phyloP scores from a whole-genome alignment of 2,797 vertebrate species.

The Sebastes oblongus region DNA sequence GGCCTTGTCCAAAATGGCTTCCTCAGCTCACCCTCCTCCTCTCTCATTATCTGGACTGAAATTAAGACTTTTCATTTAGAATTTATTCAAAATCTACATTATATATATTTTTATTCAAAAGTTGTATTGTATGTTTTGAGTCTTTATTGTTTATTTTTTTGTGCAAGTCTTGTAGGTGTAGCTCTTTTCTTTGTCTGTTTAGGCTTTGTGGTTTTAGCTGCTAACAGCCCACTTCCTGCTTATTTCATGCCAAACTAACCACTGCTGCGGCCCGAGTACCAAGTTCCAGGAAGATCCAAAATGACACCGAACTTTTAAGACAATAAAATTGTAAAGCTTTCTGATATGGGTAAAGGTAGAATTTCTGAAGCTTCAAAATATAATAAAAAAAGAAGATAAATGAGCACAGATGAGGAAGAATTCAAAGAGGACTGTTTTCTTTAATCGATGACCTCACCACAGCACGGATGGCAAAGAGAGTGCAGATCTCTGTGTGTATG shows the following conservation, averaged over 20 bases:
- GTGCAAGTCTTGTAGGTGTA: background rate
- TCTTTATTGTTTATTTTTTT: background rate
- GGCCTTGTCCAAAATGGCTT: background rate
- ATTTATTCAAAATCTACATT: background rate
- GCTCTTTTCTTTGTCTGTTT: conserved; percentile 20
- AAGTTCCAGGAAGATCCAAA: background rate
- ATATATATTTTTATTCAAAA: background rate
- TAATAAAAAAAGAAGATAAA: background rate
- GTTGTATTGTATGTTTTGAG: background rate
- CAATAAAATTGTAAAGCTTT: background rate
- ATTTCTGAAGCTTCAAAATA: background rate
- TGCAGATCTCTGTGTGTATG: background rate
- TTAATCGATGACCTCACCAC: conserved; percentile 28
- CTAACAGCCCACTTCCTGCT: conserved; percentile 19
- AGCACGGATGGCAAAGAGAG: conserved; percentile 7
- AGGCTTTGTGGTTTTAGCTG: background rate
- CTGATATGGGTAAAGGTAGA: background rate
- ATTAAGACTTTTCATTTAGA: background rate
- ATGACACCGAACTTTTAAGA: background rate
- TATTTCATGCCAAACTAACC: conserved; percentile 7
- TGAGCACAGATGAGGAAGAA: background rate
- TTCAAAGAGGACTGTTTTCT: conserved; percentile 4
- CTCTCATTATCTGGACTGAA: background rate
- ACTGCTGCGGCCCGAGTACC: background rate
- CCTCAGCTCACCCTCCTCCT: background rate